Conservation (phyloP, 2,888 invertebrate species). For the Coleophora flavipennella region DNA sequence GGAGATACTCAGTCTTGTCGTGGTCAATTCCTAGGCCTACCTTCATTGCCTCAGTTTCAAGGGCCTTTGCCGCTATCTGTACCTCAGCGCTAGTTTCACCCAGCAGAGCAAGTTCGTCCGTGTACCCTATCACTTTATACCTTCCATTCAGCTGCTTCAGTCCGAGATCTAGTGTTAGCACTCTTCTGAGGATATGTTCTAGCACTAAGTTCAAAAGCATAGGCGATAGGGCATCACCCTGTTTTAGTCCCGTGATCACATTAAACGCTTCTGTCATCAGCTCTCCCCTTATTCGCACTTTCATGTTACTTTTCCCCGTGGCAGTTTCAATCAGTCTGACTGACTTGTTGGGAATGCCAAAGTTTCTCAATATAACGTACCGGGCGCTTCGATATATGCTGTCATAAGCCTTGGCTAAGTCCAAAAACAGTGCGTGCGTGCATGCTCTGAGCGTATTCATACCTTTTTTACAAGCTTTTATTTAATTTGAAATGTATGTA, state of each 20-base stretch:
- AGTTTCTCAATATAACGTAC: not conserved
- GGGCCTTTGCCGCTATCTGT: not conserved
- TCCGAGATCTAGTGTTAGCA: not conserved
- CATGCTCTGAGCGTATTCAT: slow-evolving; percentile 10
- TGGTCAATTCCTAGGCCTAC: not conserved
- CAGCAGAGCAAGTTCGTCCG: slow-evolving; percentile 1
- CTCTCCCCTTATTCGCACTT: not conserved
- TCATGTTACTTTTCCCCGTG: not conserved
- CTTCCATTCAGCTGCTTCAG: not conserved
- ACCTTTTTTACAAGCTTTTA: too few species aligned
- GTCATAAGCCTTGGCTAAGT: slow-evolving; percentile 9
- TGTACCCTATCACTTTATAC: too few species aligned
- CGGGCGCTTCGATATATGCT: slow-evolving; percentile 1
- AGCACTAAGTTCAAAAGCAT: slow-evolving; percentile 1
- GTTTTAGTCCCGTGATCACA: slow-evolving; percentile 1
- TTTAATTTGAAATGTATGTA: too few species aligned
- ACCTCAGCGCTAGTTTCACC: not conserved
- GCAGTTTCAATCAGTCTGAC: too few species aligned
- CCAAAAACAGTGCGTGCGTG: slow-evolving; percentile 3
- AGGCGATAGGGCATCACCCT: slow-evolving; percentile 1
- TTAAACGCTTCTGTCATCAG: not conserved
- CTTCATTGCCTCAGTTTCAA: not conserved
- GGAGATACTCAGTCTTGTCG: not conserved
- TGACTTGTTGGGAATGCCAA: not conserved
- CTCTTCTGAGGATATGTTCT: not conserved